phyloP scores from a whole-genome alignment of 2,113 vertebrate species.

The Pteronura brasiliensis region DNA sequence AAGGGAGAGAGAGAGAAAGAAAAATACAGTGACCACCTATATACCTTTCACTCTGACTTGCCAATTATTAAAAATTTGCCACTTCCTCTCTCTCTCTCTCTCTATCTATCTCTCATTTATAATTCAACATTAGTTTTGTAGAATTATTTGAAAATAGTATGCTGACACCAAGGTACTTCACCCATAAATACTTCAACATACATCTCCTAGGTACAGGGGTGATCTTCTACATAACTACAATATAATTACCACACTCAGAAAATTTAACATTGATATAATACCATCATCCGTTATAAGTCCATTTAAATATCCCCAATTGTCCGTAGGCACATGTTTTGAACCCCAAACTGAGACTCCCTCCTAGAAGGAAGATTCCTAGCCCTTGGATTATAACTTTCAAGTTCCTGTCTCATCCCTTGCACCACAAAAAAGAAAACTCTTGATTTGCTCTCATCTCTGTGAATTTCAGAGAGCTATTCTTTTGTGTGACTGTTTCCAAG shows the following conservation, averaged over 20 bases:
- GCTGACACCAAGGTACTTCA: not conserved
- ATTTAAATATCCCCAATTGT: not conserved
- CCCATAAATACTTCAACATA: not conserved
- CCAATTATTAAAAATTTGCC: not conserved
- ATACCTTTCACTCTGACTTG: not conserved
- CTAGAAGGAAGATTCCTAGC: not conserved
- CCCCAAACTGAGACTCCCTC: not conserved
- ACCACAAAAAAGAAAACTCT: not conserved
- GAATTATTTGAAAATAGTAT: not conserved
- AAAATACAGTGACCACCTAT: not conserved
- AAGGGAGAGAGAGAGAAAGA: not conserved
- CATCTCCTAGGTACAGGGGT: not conserved
- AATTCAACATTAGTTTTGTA: not conserved
- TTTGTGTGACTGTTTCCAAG: not conserved
- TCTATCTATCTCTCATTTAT: not conserved
- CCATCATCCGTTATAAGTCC: not conserved
- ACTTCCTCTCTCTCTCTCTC: not conserved
- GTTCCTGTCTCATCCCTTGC: not conserved
- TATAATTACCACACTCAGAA: not conserved
- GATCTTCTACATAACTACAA: not conserved
- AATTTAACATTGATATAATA: not conserved
- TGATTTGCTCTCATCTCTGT: not conserved
- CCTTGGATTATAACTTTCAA: not conserved
- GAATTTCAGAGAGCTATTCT: not conserved
- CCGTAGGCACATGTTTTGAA: not conserved